Evolutionary conservation across 92 coral and sea anemone species (phyloP), one percentile per base, ranked within the genome.

Genomic region (Palythoa grandiflora): DNA sequence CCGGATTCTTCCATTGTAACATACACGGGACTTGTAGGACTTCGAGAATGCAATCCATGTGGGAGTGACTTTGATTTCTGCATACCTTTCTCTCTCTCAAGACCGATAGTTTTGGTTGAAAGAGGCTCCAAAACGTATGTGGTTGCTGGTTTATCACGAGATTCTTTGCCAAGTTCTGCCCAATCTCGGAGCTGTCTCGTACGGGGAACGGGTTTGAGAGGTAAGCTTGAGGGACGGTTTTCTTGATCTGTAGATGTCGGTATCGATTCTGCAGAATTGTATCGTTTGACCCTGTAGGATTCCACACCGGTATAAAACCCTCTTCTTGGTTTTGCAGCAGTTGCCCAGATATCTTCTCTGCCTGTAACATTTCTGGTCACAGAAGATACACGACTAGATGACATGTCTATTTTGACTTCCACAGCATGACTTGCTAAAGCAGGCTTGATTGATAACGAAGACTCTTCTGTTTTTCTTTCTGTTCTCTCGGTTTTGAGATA

Each of bases 261-360:
- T 20, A 50, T 44, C 14, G 55, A n/a, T 20, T 81, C 86, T n/a
- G 86, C 44, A 36, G 65, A 65, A 13, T 36, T 68, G 13, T 39
- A 35, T 5, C 86, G 86, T 48, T 81, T 81, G 59, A 81, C 76
- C n/a, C 76, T 81, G 75, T 81, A 81, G 44, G 86, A 81, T 21
- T 81, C 86, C 5, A 81, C 86, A 21, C 86, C 73, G 15, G 86
- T 81, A 12, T 71, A 81, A 28, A 81, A 81, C 75, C 28, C 48
- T 60, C 84, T 81, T 48, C 38, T 81, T 21, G 86, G 48, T 12
- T 17, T 81, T 6, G n/a, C 2, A 44, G 15, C 20, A 53, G 85
- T 28, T 81, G 6, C 73, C 6, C 15, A 28, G 5, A n/a, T 21
- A 16, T 55, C 83, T 54, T 40, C 14, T 15, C 35, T 16, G 6